These are phyloP conservation scores for Chelonoidis abingdonii DNA, from an alignment of 2,113 vertebrate species.

Conservation along the genomic window DNA sequence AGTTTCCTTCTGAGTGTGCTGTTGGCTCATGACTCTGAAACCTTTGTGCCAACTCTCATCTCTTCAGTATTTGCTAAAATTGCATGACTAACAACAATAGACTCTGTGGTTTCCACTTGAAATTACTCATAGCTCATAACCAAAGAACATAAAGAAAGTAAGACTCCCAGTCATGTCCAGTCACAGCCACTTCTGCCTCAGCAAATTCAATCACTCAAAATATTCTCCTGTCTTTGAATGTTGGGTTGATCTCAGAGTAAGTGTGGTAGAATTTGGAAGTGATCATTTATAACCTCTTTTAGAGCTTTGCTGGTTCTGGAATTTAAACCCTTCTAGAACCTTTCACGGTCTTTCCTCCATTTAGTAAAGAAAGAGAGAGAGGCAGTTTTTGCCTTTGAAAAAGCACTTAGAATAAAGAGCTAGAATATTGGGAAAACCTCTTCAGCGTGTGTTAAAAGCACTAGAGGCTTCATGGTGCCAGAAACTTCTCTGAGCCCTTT, in stretches of 20 bases:
- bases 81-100: not conserved
- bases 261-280: not conserved
- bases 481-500: not conserved
- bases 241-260: not conserved
- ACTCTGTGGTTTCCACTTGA: not conserved
- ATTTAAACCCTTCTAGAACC: not conserved
- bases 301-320: not conserved
- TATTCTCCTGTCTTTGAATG: not conserved
- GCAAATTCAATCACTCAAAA: not conserved
- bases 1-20: fast-evolving
- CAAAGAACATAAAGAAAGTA: not conserved
- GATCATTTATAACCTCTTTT: not conserved
- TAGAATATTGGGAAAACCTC: not conserved
- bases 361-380: not conserved
- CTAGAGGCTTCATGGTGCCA: not conserved
- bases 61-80: not conserved
- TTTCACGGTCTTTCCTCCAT: not conserved
- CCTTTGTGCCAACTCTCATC: not conserved
- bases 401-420: not conserved
- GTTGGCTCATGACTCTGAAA: not conserved
- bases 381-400: not conserved
- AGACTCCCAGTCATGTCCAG: not conserved
- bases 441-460: not conserved
- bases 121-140: not conserved
- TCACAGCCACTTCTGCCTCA: not conserved